These are phyloP conservation scores for Hydropsyche betteni DNA, from an alignment of 2,888 invertebrate genomes.

Conservation along the genomic window DNA sequence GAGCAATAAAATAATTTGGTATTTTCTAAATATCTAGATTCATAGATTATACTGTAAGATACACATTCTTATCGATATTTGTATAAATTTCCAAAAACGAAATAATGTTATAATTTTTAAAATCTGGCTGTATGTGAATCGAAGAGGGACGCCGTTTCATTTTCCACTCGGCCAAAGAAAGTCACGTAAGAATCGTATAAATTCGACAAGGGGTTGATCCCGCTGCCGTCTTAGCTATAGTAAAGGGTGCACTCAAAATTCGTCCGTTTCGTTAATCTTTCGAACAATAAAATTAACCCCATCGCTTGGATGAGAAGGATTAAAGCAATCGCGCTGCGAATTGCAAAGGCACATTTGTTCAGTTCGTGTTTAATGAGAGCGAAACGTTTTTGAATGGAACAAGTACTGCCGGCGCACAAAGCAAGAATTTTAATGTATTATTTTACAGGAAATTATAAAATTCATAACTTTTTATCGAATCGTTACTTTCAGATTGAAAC, in stretches of 20 bases:
- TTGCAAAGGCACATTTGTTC: slow-evolving; percentile 4
- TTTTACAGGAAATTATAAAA: too few species aligned
- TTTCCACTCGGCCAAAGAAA: neutral
- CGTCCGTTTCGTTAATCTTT: slow-evolving; percentile 14
- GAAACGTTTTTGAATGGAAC: neutral
- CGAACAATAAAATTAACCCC: slow-evolving; percentile 20
- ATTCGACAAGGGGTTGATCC: neutral
- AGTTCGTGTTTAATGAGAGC: neutral
- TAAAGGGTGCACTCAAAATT: neutral
- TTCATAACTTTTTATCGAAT: too few species aligned
- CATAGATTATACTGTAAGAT: too few species aligned
- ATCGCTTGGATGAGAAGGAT: slow-evolving; percentile 7
- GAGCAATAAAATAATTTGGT: too few species aligned
- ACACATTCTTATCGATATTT: too few species aligned
- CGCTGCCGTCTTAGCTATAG: neutral
- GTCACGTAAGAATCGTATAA: slow-evolving; percentile 15
- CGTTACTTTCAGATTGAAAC: too few species aligned
- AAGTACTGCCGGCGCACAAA: too few species aligned
- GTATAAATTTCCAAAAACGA: too few species aligned
- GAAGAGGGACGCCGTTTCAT: neutral
- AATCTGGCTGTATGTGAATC: neutral
- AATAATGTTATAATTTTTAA: too few species aligned
- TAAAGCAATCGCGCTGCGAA: slow-evolving; percentile 10
- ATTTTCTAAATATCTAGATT: too few species aligned
- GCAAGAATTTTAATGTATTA: too few species aligned